Evolutionary conservation across 1,140 invertebrate species (phyloP).

Genomic region (Anastrepha ludens): DNA sequence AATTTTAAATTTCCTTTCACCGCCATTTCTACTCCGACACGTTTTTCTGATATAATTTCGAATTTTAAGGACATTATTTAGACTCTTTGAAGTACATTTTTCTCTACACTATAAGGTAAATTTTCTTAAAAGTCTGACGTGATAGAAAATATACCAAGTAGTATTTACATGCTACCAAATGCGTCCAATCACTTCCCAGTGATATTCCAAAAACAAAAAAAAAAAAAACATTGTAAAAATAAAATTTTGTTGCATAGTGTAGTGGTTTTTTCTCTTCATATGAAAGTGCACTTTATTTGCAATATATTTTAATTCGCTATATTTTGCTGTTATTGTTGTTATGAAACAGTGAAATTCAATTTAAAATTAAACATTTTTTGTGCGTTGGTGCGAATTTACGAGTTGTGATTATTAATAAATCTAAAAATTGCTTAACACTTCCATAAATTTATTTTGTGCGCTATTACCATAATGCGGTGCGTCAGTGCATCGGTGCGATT

Average conservation of each 20-base stretch:
- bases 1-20: too few relatives aligned
- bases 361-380: conserved; percentile 12
- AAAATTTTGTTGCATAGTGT: neutral
- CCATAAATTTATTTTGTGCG: conserved; percentile 28
- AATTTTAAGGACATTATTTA: too few relatives aligned
- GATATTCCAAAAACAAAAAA: too few relatives aligned
- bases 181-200: too few relatives aligned
- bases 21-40: too few relatives aligned
- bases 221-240: too few relatives aligned
- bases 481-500: neutral
- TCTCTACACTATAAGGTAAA: too few relatives aligned
- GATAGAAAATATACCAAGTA: too few relatives aligned
- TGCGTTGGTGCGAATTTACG: conserved; percentile 29
- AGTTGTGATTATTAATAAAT: neutral
- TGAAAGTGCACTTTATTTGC: neutral
- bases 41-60: too few relatives aligned
- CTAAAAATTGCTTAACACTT: conserved; percentile 27
- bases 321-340: neutral
- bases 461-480: neutral
- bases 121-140: too few relatives aligned
- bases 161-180: too few relatives aligned
- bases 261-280: neutral
- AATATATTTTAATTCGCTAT: neutral
- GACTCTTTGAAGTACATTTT: too few relatives aligned
- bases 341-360: neutral